Conservation (phyloP, 2,888 invertebrate genomes). For the Cistogaster globosa region DNA sequence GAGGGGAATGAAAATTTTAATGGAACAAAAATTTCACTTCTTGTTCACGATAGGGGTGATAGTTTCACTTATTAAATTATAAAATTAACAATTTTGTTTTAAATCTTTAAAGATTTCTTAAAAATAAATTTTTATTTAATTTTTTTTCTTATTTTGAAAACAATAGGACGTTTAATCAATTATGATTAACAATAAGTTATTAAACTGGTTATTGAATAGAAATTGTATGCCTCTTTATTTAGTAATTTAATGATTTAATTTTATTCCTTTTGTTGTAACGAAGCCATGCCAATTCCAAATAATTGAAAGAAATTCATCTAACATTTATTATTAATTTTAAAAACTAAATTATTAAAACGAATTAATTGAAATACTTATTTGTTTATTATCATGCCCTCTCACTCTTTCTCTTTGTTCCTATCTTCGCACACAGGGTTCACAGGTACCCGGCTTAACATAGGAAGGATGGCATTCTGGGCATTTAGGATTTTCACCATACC, state of each 20-base stretch:
- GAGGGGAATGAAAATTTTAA: too few species aligned
- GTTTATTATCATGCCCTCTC: background rate
- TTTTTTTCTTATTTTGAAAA: conserved; percentile 1
- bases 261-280: background rate
- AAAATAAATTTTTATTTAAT: background rate
- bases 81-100: too few species aligned
- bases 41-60: too few species aligned
- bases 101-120: too few species aligned
- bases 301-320: background rate
- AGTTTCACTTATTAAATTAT: too few species aligned
- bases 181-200: conserved; percentile 46
- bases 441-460: conserved; percentile 86
- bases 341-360: conserved; percentile 23
- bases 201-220: conserved; percentile 39
- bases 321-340: conserved; percentile 10
- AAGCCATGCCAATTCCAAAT: conserved; percentile 18
- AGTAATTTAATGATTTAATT: background rate
- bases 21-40: too few species aligned
- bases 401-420: conserved; percentile 71
- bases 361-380: conserved; percentile 47
- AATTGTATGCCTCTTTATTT: conserved; percentile 3
- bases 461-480: conserved; percentile 87
- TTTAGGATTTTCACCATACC: conserved; percentile 86
- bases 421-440: conserved; percentile 86
- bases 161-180: conserved; percentile 36